These are phyloP conservation scores for Schlechtendalia chinensis DNA, from an alignment of 1,140 invertebrate genomes.

Conservation along the genomic window DNA sequence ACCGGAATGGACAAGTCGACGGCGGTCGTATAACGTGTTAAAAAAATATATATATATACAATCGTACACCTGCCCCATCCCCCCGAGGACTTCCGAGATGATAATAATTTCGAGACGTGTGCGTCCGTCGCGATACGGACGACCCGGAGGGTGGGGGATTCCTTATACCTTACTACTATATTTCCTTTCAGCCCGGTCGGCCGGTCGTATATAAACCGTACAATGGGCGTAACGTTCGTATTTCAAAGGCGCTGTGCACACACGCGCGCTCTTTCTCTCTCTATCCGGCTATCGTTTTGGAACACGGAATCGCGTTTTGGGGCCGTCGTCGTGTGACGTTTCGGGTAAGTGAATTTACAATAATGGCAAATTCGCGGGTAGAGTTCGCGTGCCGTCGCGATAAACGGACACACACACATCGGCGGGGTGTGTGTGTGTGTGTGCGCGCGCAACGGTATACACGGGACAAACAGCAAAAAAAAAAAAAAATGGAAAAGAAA, in stretches of 20 bases:
- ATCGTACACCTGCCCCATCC: conserved; percentile 5
- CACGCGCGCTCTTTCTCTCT: too few relatives aligned
- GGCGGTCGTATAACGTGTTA: too few relatives aligned
- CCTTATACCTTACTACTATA: too few relatives aligned
- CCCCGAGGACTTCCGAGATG: conserved; percentile 8
- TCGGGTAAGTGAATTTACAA: not conserved
- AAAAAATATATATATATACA: not conserved
- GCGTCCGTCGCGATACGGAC: not conserved
- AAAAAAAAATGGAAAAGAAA: not conserved
- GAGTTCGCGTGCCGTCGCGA: conserved; percentile 35
- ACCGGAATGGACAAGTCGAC: too few relatives aligned
- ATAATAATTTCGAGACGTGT: conserved; percentile 35
- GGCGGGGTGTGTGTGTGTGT: not conserved
- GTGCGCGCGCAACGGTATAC: not conserved
- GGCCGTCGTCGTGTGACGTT: not conserved
- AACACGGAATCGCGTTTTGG: not conserved
- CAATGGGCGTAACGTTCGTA: too few relatives aligned
- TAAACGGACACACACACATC: not conserved
- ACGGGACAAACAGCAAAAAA: too few relatives aligned
- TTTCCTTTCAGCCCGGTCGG: too few relatives aligned
- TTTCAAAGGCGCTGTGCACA: too few relatives aligned
- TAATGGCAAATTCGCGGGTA: conserved; percentile 17
- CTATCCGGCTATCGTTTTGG: not conserved
- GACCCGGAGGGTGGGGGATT: not conserved
- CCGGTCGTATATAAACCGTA: too few relatives aligned